A percentile compares a stretch with the other conserved stretches of the same genome.
These are phyloP conservation scores for Pogonus chalceus DNA, from an alignment of 1,140 invertebrate species.

Conservation along the genomic window DNA sequence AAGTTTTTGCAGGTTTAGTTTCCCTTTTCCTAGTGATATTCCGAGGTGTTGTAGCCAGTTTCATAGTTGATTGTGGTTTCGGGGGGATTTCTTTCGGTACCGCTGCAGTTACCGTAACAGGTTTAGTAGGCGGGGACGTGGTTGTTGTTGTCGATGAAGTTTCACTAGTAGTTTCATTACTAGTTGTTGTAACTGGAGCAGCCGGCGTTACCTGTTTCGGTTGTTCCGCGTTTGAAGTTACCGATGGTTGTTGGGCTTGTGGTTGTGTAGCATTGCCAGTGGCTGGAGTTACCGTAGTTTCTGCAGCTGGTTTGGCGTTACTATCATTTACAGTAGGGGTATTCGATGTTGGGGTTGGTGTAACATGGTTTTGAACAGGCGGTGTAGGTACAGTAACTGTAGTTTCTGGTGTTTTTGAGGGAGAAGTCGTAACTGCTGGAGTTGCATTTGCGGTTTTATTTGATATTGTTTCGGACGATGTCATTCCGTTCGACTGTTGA, in stretches of 20 bases:
- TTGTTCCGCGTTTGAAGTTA: constrained; percentile 19
- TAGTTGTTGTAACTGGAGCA: neutral
- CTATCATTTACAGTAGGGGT: no score
- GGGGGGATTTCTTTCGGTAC: constrained; percentile 16
- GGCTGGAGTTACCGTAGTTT: neutral
- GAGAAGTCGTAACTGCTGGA: neutral
- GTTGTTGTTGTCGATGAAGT: neutral
- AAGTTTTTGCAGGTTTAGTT: neutral
- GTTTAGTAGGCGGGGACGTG: neutral
- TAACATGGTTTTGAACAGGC: neutral
- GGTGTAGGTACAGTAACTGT: neutral
- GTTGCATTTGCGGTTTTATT: neutral
- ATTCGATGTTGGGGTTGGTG: neutral
- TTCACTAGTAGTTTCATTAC: neutral
- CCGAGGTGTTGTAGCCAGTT: constrained; percentile 40
- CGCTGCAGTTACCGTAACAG: constrained; percentile 9
- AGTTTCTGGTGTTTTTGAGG: neutral
- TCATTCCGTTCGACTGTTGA: neutral
- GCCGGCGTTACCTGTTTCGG: neutral
- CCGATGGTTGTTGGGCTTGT: neutral
- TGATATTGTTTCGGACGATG: neutral
- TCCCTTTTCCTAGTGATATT: constrained; percentile 35
- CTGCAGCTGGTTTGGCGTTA: no score
- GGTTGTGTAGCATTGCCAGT: neutral
- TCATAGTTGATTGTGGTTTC: constrained; percentile 39